Evolutionary conservation across 2,797 vertebrate species (phyloP).

Genomic region (Labeo calbasu): DNA sequence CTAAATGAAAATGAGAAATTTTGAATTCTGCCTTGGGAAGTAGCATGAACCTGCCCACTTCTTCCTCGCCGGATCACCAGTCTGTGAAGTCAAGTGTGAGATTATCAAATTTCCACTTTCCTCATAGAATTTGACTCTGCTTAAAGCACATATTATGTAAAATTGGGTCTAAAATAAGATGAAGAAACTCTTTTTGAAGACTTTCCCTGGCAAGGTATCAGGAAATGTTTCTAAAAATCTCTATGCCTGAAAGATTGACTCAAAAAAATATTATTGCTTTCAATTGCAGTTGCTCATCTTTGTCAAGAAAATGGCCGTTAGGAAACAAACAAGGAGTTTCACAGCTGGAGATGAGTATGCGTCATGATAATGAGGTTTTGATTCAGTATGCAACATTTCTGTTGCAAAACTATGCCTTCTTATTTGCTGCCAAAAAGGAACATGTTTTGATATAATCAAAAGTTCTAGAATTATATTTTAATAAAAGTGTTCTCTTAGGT

Average conservation of each 20-base stretch:
- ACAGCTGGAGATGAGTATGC: conserved; percentile 25
- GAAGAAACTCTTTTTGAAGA: not conserved
- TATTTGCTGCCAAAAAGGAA: not conserved
- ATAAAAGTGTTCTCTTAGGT: not conserved
- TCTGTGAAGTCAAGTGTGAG: not conserved
- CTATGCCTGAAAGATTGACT: not conserved
- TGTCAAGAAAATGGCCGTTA: not conserved
- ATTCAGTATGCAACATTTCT: not conserved
- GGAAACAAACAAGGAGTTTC: not conserved
- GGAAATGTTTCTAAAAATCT: not conserved
- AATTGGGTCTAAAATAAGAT: not conserved
- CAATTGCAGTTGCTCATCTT: not conserved
- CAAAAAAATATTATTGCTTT: not conserved
- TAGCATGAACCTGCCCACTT: not conserved
- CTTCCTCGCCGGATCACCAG: not conserved
- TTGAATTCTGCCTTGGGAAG: too few species aligned
- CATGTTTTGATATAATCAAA: not conserved
- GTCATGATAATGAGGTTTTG: conserved; percentile 30
- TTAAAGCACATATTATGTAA: not conserved
- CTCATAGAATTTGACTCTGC: not conserved
- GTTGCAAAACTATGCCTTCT: conserved; percentile 1
- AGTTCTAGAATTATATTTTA: not conserved
- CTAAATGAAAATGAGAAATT: too few species aligned
- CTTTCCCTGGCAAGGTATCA: not conserved
- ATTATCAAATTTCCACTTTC: not conserved